phyloP scores from a whole-genome alignment of 2,888 invertebrate genomes.

The Cosmopolites sordidus region DNA sequence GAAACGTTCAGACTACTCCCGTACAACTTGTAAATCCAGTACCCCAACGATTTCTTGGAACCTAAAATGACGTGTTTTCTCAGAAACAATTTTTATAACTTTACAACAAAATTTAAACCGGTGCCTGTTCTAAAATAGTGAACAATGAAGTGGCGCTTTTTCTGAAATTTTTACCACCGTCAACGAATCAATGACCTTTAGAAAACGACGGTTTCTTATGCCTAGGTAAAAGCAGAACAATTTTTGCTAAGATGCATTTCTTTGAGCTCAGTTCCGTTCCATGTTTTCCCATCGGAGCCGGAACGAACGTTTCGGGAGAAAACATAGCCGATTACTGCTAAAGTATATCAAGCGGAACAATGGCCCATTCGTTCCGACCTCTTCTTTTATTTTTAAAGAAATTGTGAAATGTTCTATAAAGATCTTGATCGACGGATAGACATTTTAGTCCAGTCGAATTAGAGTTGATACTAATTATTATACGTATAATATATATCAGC shows the following conservation, averaged over 20 bases:
- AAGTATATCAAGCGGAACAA: conserved; percentile 8
- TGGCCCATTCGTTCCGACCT: conserved; percentile 8
- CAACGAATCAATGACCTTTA: background rate
- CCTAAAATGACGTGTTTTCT: background rate
- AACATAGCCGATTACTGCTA: conserved; percentile 5
- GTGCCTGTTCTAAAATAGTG: background rate
- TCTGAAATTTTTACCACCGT: background rate
- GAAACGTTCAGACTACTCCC: too few relatives aligned
- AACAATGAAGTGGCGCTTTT: background rate
- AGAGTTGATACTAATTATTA: too few relatives aligned
- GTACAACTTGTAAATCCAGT: too few relatives aligned
- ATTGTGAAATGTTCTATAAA: background rate
- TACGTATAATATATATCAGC: too few relatives aligned
- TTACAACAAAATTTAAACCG: background rate
- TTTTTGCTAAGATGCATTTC: conserved; percentile 1
- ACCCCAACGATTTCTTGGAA: too few relatives aligned
- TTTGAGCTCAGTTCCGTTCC: background rate
- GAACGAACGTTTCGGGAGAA: conserved; percentile 7
- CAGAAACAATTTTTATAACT: background rate
- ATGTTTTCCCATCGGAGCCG: background rate
- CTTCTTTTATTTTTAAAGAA: background rate
- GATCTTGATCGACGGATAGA: too few relatives aligned
- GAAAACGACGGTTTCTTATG: background rate
- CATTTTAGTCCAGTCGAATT: too few relatives aligned
- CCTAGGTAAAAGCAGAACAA: background rate